Base-by-base conservation (phyloP, 2,113 vertebrate species). In the Gnathonemus echidnorhynchus region DNA sequence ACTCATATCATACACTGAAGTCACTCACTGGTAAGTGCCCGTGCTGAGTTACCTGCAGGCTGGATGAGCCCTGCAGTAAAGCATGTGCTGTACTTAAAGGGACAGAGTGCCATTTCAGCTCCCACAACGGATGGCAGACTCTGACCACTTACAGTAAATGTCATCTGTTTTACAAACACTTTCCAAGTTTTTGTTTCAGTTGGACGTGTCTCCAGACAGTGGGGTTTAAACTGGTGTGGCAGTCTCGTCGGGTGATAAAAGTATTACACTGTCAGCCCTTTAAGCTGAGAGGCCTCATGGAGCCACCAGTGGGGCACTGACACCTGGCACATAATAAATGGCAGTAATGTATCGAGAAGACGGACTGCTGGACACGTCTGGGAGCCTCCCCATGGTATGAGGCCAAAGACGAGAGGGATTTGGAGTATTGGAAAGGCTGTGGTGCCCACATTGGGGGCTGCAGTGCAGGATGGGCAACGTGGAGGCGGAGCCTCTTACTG, bases 401-500 rank as follows among this genome's bases (percentile, higher is more conserved):
- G 9, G 62, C 62, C 62, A 27, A 31, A 66, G 1, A 39, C 4
- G 17, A 39, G 31, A 50, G 35, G 50, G 17, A 35, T 19, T 21
- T 21, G 11, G 52, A 13, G 52, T 88, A 21, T 42, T 45, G 56
- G 56, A 48, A n/a, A 49, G 45, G 70, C 45, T 70, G 42, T 5
- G 4, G 62, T 42, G 17, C 46, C 58, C 17, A 39, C 35, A 10
- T 0, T 27, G 58, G 35, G 53, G 53, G 39, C 87, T 42, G 87
- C 39, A 45, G 87, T 62, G 21, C 2, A 7, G 52, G 35, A 62
- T n/a, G 24, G 86, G 89, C 46, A 85, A 56, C 3, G 21, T 24
- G 45, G 1, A 3, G 89, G 62, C 10, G 70, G 62, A 11, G 46
- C 21, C 88, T 97, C 98, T 98, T 96, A 99, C 98, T 93, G 98